These are phyloP conservation scores for Gobionotothen gibberifrons DNA, from an alignment of 2,797 vertebrate species.

Conservation along the genomic window DNA sequence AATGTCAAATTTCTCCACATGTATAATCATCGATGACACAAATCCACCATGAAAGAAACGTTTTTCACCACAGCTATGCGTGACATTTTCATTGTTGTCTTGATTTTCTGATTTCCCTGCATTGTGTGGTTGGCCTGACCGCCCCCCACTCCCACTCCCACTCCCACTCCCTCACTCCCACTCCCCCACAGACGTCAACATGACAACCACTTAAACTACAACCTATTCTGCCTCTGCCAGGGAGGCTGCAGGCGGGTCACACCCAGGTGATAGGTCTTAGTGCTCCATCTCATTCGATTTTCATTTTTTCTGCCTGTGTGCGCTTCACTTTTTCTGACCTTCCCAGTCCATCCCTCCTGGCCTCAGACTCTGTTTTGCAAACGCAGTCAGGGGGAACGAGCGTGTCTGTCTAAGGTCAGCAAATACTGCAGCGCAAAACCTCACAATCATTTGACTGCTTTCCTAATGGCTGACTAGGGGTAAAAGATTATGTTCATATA, in stretches of 20 bases:
- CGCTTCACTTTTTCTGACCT: slow-evolving; percentile 76
- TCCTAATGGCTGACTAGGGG: slow-evolving; percentile 20
- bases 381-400: slow-evolving; percentile 26
- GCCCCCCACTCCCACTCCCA: not conserved
- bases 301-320: slow-evolving; percentile 73
- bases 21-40: not conserved
- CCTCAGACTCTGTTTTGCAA: slow-evolving; percentile 46
- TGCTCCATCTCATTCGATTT: slow-evolving; percentile 56
- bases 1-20: not conserved
- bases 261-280: slow-evolving; percentile 63
- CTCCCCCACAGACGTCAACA: slow-evolving; percentile 44
- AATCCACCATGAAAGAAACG: not conserved
- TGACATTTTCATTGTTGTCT: slow-evolving; percentile 36
- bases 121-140: not conserved
- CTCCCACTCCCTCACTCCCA: slow-evolving; percentile 2
- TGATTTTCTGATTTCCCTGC: slow-evolving; percentile 26
- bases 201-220: slow-evolving; percentile 71
- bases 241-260: slow-evolving; percentile 53
- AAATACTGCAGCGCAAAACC: slow-evolving; percentile 24
- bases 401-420: slow-evolving; percentile 37
- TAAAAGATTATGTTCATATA: not conserved
- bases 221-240: slow-evolving; percentile 51
- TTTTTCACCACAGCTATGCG: not conserved
- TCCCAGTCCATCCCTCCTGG: slow-evolving; percentile 59
- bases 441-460: slow-evolving; percentile 21